A percentile compares a stretch with the other conserved stretches of the same genome.
phyloP scores from a whole-genome alignment of 2,888 invertebrate species.

The Spicauda simplicius region DNA sequence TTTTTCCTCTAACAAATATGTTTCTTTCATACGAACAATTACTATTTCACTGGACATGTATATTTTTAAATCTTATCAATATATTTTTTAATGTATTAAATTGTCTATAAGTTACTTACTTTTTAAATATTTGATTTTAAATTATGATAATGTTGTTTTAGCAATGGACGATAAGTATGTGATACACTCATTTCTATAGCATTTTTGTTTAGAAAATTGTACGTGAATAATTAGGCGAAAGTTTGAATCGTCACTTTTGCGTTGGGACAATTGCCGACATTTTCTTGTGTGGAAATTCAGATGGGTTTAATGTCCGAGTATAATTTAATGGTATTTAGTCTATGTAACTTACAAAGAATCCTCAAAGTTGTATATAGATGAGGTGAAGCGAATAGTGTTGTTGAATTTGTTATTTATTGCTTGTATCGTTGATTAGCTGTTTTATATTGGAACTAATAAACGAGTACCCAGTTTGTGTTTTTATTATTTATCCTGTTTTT shows the following conservation, averaged over 20 bases:
- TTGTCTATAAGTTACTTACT: no score
- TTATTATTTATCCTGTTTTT: conserved; percentile 34
- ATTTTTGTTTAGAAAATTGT: background rate
- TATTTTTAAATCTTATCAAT: no score
- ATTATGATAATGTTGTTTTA: background rate
- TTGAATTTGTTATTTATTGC: conserved; percentile 81
- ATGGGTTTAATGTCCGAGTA: conserved; percentile 1
- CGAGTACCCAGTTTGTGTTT: conserved; percentile 69
- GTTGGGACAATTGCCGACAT: conserved; percentile 21
- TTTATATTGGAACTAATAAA: conserved; percentile 77
- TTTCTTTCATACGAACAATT: no score
- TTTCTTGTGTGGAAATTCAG: conserved; percentile 9
- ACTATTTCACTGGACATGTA: no score
- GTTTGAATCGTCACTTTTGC: background rate
- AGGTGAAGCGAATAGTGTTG: conserved; percentile 71
- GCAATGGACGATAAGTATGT: background rate
- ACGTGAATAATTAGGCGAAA: background rate
- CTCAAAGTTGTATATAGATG: conserved; percentile 61
- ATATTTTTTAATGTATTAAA: no score
- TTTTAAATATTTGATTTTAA: no score
- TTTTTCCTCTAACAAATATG: no score
- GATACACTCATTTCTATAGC: background rate
- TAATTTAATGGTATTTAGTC: conserved; percentile 12
- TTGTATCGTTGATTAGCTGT: conserved; percentile 75
- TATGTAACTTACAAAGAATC: conserved; percentile 37